Percentiles rank a stretch among this genome's conserved stretches.
These are phyloP conservation scores for Coecobrya sp. DNA, from an alignment of 2,888 invertebrate species.

Conservation along the genomic window DNA sequence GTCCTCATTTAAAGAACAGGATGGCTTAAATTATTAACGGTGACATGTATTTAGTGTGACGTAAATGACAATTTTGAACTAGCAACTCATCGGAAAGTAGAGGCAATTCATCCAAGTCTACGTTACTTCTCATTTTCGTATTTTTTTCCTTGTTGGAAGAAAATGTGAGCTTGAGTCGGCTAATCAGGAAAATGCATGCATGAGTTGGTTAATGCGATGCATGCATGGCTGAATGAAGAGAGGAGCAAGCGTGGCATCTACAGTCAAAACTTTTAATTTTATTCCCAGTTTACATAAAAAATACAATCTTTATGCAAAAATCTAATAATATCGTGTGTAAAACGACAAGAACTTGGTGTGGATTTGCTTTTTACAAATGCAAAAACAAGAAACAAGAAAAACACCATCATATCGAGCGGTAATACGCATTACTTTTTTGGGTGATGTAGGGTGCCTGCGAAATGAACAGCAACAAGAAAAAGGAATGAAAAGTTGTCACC, in stretches of 20 bases:
- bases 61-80: conserved; percentile 60
- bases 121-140: conserved; percentile 10
- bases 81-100: conserved; percentile 1
- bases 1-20: background rate
- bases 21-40: conserved; percentile 52
- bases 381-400: background rate
- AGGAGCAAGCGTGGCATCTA: background rate
- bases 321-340: background rate
- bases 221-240: background rate
- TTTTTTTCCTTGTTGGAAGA: conserved; percentile 4
- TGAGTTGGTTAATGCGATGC: conserved; percentile 23
- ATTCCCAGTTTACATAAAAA: conserved; percentile 12
- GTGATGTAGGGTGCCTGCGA: background rate
- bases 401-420: background rate
- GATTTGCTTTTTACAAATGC: background rate
- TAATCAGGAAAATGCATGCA: conserved; percentile 31
- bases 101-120: conserved; percentile 12
- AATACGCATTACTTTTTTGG: background rate
- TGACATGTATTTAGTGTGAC: conserved; percentile 73
- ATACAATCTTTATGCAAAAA: background rate
- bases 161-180: conserved; percentile 11
- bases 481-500: conserved; percentile 7
- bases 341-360: background rate
- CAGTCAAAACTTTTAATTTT: conserved; percentile 13
- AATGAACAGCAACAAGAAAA: background rate